Percentiles rank a stretch among this genome's conserved stretches.
Evolutionary conservation across 2,113 vertebrate species (phyloP).

Genomic region (Plecotus auritus): DNA sequence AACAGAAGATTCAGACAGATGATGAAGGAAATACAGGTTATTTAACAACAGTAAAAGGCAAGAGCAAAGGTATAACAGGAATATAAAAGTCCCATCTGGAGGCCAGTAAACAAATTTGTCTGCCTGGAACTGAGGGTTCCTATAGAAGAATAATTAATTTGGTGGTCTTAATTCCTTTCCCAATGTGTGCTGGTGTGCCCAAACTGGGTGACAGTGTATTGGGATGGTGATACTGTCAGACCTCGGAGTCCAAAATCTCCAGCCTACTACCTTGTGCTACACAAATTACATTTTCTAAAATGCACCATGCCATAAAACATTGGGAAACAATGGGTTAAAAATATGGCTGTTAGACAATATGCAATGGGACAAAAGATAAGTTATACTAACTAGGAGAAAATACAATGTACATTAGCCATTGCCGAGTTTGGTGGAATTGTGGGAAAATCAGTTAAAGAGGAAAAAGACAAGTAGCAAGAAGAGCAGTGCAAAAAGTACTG

Average conservation of each 20-base stretch:
- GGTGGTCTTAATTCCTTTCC: not conserved
- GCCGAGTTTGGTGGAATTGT: not conserved
- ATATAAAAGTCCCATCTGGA: not conserved
- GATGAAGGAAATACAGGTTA: not conserved
- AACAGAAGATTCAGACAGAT: constrained; percentile 10
- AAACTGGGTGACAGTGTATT: not conserved
- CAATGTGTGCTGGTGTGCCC: not conserved
- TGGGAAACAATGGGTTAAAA: not conserved
- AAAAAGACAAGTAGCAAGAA: not conserved
- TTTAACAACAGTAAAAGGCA: not conserved
- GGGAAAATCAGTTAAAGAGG: not conserved
- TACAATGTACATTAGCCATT: not conserved
- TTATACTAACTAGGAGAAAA: not conserved
- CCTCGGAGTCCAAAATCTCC: not conserved
- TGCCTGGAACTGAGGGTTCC: not conserved
- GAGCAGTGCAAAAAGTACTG: not conserved
- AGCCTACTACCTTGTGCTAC: not conserved
- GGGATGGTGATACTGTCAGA: not conserved
- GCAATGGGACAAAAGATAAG: not conserved
- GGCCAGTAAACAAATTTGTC: not conserved
- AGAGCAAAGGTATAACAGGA: not conserved
- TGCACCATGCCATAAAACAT: not conserved
- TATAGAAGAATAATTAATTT: not conserved
- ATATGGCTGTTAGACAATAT: not conserved
- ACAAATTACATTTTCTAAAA: not conserved